Conservation (phyloP, 2,888 invertebrate genomes). For the Apamea epomidion region DNA sequence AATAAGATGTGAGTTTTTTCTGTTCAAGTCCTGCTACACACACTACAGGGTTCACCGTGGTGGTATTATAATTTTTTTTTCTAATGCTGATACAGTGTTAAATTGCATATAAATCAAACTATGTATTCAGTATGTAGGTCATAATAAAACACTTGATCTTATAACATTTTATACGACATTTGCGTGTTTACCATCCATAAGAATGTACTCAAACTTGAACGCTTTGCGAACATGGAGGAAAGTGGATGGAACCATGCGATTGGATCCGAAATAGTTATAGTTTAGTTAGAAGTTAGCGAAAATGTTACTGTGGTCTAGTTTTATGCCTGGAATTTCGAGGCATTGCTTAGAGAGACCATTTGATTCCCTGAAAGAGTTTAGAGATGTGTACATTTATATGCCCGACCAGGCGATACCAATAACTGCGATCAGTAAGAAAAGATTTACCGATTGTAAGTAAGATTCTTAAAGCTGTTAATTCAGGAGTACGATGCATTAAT, state of each 20-base stretch:
- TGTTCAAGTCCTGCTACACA: too few species aligned
- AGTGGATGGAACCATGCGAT: conserved; percentile 27
- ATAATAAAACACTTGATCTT: conserved; percentile 40
- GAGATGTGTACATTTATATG: background rate
- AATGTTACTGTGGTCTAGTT: background rate
- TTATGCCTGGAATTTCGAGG: background rate
- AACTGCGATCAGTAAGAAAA: background rate
- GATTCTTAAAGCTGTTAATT: background rate
- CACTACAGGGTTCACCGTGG: too few species aligned
- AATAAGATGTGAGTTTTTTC: too few species aligned
- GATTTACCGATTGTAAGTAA: background rate
- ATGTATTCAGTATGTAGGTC: conserved; percentile 17
- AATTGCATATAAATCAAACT: background rate
- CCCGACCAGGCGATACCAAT: too few species aligned
- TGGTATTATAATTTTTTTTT: too few species aligned
- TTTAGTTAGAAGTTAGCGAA: conserved; percentile 1
- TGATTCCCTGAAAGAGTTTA: background rate
- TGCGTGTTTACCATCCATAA: conserved; percentile 40
- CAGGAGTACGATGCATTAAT: background rate
- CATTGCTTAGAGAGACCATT: background rate
- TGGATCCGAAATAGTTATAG: background rate
- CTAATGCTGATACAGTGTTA: too few species aligned
- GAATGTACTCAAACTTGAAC: conserved; percentile 24
- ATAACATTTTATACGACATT: conserved; percentile 29
- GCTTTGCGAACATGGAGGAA: conserved; percentile 13